Conservation (phyloP, 2,888 invertebrate genomes). For the Macrosiphum euphorbiae region DNA sequence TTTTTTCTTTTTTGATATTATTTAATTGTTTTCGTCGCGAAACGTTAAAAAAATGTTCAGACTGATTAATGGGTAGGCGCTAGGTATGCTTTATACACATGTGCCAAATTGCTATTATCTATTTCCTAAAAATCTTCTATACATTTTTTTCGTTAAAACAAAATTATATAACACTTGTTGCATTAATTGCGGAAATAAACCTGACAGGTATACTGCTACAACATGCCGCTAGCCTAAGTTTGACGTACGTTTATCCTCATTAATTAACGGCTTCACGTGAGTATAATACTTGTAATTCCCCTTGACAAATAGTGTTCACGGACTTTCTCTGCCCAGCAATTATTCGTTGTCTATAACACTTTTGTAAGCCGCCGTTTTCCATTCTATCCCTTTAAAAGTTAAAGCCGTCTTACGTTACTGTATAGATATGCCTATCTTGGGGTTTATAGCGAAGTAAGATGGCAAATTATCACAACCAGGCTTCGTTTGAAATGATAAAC, state of each 20-base stretch:
- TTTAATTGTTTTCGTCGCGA: not conserved
- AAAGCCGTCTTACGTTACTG: constrained; percentile 28
- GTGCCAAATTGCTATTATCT: not conserved
- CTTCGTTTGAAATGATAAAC: constrained; percentile 32
- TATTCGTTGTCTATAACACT: constrained; percentile 59
- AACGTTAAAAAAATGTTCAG: not conserved
- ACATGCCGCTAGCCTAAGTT: not conserved
- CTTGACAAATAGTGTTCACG: constrained; percentile 53
- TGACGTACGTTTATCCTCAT: constrained; percentile 57
- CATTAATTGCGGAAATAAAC: constrained; percentile 41
- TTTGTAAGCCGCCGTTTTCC: constrained; percentile 44
- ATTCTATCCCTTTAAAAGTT: constrained; percentile 52
- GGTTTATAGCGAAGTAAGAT: constrained; percentile 37
- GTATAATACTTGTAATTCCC: constrained; percentile 56
- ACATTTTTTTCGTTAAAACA: constrained; percentile 7
- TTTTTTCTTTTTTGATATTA: not conserved
- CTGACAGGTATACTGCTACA: constrained; percentile 9
- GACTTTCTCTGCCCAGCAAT: constrained; percentile 55
- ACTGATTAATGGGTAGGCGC: not conserved
- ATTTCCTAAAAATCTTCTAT: not conserved
- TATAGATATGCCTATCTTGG: not conserved
- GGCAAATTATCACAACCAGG: constrained; percentile 39
- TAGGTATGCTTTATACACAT: not conserved
- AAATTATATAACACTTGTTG: constrained; percentile 58
- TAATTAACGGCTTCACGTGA: constrained; percentile 63